A percentile compares a stretch with the other conserved stretches of the same genome.
Conservation (phyloP, 2,888 invertebrate species). For the Aleiodes leptofemur region DNA sequence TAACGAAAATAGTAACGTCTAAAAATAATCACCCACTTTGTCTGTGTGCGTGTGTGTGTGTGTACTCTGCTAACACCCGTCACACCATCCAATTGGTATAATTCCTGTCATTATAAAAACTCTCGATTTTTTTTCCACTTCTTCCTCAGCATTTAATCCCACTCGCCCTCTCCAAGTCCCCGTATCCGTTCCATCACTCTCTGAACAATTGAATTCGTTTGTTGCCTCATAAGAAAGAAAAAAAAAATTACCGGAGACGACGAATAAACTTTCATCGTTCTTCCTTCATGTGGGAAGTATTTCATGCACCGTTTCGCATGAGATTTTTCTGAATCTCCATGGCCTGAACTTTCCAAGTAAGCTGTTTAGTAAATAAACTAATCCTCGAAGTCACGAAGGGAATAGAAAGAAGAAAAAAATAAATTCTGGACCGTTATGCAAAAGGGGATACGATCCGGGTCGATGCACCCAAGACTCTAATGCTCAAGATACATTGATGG, state of each 20-base stretch:
- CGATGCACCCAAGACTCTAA: conserved; percentile 42
- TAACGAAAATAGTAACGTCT: conserved; percentile 54
- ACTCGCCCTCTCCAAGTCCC: not conserved
- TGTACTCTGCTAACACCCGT: conserved; percentile 56
- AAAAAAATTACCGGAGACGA: conserved; percentile 1
- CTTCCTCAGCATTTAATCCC: conserved; percentile 15
- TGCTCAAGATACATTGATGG: conserved; percentile 32
- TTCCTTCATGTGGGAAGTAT: conserved; percentile 29
- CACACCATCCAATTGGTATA: conserved; percentile 65
- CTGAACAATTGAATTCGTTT: not conserved
- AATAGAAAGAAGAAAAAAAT: conserved; percentile 3
- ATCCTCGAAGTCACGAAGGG: conserved; percentile 25
- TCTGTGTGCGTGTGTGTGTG: conserved; percentile 4
- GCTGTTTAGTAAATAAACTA: conserved; percentile 34
- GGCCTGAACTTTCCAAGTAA: conserved; percentile 8
- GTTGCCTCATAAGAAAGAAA: not conserved
- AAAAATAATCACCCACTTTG: conserved; percentile 51
- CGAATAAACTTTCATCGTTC: conserved; percentile 13
- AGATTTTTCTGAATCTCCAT: conserved; percentile 3
- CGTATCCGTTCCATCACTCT: not conserved
- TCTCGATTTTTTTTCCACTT: not conserved
- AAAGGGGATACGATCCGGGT: conserved; percentile 46
- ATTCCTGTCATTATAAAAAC: conserved; percentile 63
- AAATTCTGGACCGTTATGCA: conserved; percentile 46
- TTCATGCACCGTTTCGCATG: conserved; percentile 20